Conservation (phyloP, 1,140 invertebrate species). For the Pseudomyrmex cubaensis region DNA sequence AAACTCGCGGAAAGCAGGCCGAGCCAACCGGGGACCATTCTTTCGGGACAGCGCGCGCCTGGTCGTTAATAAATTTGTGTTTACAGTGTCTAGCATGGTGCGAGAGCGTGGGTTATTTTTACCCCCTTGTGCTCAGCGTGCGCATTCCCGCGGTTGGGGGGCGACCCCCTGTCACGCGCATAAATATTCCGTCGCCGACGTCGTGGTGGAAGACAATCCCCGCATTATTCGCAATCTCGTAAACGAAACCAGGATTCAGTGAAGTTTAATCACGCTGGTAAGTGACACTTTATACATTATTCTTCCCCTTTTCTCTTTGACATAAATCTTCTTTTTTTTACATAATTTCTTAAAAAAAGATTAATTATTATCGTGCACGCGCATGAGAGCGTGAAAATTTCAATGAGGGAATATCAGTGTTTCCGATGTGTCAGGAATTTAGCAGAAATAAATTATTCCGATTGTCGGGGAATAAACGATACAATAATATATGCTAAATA, state of each 20-base stretch:
- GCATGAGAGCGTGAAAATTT: background rate
- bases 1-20: constrained; percentile 59
- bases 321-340: background rate
- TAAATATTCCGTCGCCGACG: constrained; percentile 58
- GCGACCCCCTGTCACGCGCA: constrained; percentile 25
- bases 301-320: too few species aligned
- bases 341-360: too few species aligned
- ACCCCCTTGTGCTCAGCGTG: constrained; percentile 28
- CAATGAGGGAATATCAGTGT: background rate
- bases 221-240: constrained; percentile 53
- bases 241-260: constrained; percentile 25
- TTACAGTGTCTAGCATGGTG: constrained; percentile 68
- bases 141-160: constrained; percentile 17
- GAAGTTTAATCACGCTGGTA: constrained; percentile 14
- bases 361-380: too few species aligned
- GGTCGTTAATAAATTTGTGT: constrained; percentile 77
- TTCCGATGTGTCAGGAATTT: background rate
- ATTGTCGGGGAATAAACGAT: background rate
- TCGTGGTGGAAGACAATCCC: constrained; percentile 44
- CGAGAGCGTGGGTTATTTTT: constrained; percentile 65
- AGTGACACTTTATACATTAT: background rate
- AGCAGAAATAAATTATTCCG: background rate
- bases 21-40: constrained; percentile 37
- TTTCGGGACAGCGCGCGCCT: constrained; percentile 28
- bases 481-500: constrained; percentile 19